A percentile compares a stretch with the other conserved stretches of the same genome.
Evolutionary conservation across 2,888 invertebrate species (phyloP).

Genomic region (Eupithecia exiguata): DNA sequence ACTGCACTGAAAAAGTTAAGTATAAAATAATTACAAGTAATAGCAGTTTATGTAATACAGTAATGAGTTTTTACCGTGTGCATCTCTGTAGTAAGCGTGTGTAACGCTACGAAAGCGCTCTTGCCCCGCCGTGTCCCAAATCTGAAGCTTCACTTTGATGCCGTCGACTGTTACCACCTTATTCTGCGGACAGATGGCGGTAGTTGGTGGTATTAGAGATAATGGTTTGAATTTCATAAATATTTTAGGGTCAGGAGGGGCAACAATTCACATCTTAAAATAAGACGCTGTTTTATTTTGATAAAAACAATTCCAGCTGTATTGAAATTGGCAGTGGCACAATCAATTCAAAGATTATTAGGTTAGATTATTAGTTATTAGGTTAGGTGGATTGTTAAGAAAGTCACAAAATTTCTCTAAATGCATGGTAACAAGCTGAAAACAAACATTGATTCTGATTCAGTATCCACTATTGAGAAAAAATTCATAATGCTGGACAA

Average conservation of each 20-base stretch:
- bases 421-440: too few species aligned
- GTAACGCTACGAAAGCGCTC: conserved; percentile 97
- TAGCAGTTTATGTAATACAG: too few species aligned
- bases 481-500: too few species aligned
- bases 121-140: conserved; percentile 98
- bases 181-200: conserved; percentile 86
- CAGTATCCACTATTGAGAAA: too few species aligned
- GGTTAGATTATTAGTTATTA: too few species aligned
- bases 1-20: background rate
- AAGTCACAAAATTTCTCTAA: too few species aligned
- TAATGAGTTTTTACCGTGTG: conserved; percentile 88
- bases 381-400: too few species aligned
- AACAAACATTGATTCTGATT: too few species aligned
- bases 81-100: conserved; percentile 96
- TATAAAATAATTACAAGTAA: background rate
- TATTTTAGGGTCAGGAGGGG: background rate
- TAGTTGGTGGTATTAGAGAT: conserved; percentile 53
- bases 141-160: conserved; percentile 96
- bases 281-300: background rate
- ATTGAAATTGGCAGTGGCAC: too few species aligned
- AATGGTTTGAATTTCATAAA: background rate
- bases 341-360: too few species aligned
- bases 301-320: too few species aligned
- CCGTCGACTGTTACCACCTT: conserved; percentile 93
- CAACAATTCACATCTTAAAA: background rate